phyloP scores from a whole-genome alignment of 2,888 invertebrate genomes.

The Drosophila mulleri region DNA sequence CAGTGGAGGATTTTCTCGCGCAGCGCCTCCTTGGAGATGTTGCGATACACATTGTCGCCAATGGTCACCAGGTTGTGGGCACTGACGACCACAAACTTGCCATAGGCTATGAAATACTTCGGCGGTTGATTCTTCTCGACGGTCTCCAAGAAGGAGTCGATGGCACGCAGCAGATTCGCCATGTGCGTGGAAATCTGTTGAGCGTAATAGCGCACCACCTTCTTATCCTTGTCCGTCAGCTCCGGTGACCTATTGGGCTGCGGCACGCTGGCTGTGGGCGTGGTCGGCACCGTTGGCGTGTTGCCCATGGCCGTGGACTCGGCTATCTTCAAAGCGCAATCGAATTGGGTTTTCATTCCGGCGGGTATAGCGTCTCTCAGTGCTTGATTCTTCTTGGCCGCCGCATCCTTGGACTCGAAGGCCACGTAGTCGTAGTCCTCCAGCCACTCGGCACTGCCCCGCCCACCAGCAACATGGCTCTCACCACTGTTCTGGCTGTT shows the following conservation, averaged over 20 bases:
- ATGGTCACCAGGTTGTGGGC: constrained; percentile 97
- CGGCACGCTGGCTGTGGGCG: constrained; percentile 40
- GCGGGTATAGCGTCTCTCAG: constrained; percentile 89
- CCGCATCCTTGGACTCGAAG: constrained; percentile 90
- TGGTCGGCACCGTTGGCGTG: constrained; percentile 44
- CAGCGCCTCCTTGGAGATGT: constrained; percentile 90
- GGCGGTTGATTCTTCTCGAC: constrained; percentile 97
- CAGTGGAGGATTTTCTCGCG: constrained; percentile 90
- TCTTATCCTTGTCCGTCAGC: constrained; percentile 91
- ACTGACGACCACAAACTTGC: constrained; percentile 96
- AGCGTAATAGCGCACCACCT: constrained; percentile 94
- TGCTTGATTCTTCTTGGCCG: constrained; percentile 90
- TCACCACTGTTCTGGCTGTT: constrained; percentile 32
- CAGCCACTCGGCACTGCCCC: constrained; percentile 87
- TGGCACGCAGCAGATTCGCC: constrained; percentile 93
- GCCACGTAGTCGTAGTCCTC: constrained; percentile 97
- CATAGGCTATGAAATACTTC: constrained; percentile 95
- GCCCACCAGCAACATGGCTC: constrained; percentile 23
- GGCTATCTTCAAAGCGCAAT: constrained; percentile 90
- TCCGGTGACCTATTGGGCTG: constrained; percentile 64
- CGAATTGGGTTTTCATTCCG: constrained; percentile 91
- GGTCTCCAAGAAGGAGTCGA: constrained; percentile 95
- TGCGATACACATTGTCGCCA: constrained; percentile 96
- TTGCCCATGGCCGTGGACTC: constrained; percentile 87
- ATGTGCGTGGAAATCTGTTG: constrained; percentile 94